phyloP scores from a whole-genome alignment of 2,113 vertebrate species.

The Choloepus hoffmanni region DNA sequence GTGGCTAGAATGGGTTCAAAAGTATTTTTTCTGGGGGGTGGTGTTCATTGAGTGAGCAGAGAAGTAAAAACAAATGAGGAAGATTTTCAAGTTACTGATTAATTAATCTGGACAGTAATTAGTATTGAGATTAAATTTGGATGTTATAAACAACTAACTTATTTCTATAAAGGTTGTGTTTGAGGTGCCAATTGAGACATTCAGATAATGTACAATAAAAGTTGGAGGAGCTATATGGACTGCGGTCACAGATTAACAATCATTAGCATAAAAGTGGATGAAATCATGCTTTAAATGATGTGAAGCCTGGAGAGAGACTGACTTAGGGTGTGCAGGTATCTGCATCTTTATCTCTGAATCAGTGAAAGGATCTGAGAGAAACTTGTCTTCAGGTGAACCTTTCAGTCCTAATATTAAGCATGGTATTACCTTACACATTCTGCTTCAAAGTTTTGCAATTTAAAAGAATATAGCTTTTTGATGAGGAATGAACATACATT shows the following conservation, averaged over 20 bases:
- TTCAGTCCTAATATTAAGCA: fast-evolving
- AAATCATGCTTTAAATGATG: not conserved
- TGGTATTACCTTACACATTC: not conserved
- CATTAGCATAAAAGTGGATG: not conserved
- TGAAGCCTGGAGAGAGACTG: not conserved
- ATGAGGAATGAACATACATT: not conserved
- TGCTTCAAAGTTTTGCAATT: slow-evolving; percentile 8
- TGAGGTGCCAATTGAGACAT: not conserved
- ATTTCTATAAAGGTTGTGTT: no score
- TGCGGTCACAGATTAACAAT: fast-evolving
- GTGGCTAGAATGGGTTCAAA: not conserved
- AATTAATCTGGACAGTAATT: not conserved
- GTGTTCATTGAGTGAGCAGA: not conserved
- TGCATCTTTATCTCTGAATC: not conserved
- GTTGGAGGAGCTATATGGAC: fast-evolving
- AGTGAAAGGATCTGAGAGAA: not conserved
- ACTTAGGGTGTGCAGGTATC: fast-evolving
- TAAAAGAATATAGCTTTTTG: not conserved
- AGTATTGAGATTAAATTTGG: not conserved
- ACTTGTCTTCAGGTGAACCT: not conserved
- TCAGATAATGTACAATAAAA: no score
- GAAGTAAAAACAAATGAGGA: not conserved
- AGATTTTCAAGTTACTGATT: not conserved
- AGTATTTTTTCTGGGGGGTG: no score
- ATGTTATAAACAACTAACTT: no score